Evolutionary conservation across 2,797 vertebrate species (phyloP).

Genomic region (Alcedo quadribrachys): DNA sequence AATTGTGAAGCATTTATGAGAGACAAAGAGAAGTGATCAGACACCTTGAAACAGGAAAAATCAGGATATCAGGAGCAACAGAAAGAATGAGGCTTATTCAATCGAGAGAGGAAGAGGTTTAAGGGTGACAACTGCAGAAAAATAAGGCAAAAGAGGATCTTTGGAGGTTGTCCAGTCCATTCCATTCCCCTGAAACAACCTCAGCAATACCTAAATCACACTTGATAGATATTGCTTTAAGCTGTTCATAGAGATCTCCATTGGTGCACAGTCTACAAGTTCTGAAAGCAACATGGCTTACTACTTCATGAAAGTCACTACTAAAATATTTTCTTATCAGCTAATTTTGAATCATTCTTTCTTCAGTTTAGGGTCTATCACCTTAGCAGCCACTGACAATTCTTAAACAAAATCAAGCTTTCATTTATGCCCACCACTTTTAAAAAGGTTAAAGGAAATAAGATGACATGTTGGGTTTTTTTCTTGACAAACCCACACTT

Average conservation of each 20-base stretch:
- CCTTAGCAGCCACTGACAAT: not conserved
- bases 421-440: not conserved
- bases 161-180: not conserved
- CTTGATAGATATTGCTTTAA: not conserved
- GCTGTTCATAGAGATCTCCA: not conserved
- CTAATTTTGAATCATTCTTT: not conserved
- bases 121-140: not conserved
- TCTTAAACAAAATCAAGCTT: slow-evolving; percentile 17
- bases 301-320: not conserved
- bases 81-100: not conserved
- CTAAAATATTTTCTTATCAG: not conserved
- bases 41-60: not conserved
- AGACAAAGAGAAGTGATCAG: not conserved
- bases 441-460: not conserved
- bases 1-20: not conserved
- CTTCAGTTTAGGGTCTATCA: not conserved
- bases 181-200: not conserved
- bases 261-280: not conserved
- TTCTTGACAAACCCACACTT: not conserved
- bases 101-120: not conserved
- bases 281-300: not conserved
- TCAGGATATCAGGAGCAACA: not conserved
- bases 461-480: not conserved
- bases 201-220: slow-evolving; percentile 13
- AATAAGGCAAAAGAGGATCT: not conserved